phyloP scores from a whole-genome alignment of 1,140 invertebrate genomes.

The Frieseomelitta varia region DNA sequence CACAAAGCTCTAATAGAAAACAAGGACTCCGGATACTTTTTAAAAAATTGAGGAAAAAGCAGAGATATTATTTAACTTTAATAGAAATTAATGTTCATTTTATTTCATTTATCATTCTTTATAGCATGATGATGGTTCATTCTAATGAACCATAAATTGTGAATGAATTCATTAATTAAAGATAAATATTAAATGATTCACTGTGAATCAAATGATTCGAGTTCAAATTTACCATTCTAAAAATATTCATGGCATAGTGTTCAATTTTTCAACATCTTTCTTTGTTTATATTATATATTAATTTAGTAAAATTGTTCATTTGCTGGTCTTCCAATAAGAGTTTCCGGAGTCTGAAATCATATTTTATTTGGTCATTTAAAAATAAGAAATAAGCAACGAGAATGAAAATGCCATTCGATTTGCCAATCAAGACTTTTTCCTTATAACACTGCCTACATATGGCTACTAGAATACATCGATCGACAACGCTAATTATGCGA shows the following conservation, averaged over 20 bases:
- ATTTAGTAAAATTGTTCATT: constrained; percentile 4
- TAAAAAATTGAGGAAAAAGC: background rate
- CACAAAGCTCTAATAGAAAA: constrained; percentile 58
- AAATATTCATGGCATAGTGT: background rate
- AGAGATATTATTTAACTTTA: background rate
- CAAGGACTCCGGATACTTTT: constrained; percentile 40
- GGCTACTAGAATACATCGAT: constrained; percentile 61
- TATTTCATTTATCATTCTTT: background rate
- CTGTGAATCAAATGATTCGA: background rate
- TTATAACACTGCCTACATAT: constrained; percentile 72
- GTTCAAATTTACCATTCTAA: constrained; percentile 7
- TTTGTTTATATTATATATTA: background rate
- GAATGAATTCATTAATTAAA: background rate
- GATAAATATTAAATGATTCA: background rate
- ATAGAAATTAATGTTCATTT: constrained; percentile 6
- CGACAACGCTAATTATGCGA: constrained; percentile 45
- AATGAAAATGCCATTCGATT: constrained; percentile 43
- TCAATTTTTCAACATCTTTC: background rate
- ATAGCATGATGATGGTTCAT: background rate
- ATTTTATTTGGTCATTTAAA: constrained; percentile 60
- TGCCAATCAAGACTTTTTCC: constrained; percentile 56
- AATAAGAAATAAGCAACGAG: constrained; percentile 65
- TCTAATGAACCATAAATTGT: too few relatives aligned
- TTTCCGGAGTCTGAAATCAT: constrained; percentile 58
- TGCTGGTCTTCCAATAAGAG: constrained; percentile 50